Base-by-base conservation (phyloP, 2,888 invertebrate genomes). In the Stenoptilia bipunctidactyla region DNA sequence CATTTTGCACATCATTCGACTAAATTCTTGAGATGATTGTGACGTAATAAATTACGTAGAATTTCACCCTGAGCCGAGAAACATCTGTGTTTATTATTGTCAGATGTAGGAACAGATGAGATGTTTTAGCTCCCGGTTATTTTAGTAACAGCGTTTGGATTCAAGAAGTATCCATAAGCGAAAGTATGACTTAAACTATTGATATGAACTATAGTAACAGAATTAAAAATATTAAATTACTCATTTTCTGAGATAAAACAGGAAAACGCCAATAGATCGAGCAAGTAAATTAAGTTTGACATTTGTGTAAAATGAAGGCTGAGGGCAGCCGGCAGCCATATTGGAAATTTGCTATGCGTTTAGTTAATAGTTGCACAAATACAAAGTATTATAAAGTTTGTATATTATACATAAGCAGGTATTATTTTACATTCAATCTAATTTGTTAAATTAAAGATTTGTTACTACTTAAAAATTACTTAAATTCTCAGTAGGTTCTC, bases 31-130 rank as follows among this genome's bases (percentile, higher is more conserved):
- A 46, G 52, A 50, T 44, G 39, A 49, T 38, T 50, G 58, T 67
- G 66, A 66, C 66, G 68, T 65, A 65, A 58, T 51, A 50, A 46
- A 49, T 47, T 55, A 56, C 50, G 49, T 44, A 30, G 30, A 12
- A n/a, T 30, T 12, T 30, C 30, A 12, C 30, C 38, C 45, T 41
- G 46, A 51, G 53, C 56, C 9, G 30, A 30, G 12, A 30, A 30
- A 30, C 30, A 30, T 30, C 61, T 57, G 60, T 61, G 63, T 54
- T 61, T 61, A 58, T 58, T 55, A 54, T 58, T 47, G 56, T 56
- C 51, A 52, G 51, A 49, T 54, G 56, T 55, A 51, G 44, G 41
- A 30, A 40, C 41, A 42, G 44, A 27, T 20, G 20, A 20, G 3
- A 20, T 20, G 49, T 41, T 35, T 46, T 45, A 46, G 44, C 43